These are phyloP conservation scores for Siniperca chuatsi DNA, from an alignment of 2,113 vertebrate genomes.

Conservation along the genomic window DNA sequence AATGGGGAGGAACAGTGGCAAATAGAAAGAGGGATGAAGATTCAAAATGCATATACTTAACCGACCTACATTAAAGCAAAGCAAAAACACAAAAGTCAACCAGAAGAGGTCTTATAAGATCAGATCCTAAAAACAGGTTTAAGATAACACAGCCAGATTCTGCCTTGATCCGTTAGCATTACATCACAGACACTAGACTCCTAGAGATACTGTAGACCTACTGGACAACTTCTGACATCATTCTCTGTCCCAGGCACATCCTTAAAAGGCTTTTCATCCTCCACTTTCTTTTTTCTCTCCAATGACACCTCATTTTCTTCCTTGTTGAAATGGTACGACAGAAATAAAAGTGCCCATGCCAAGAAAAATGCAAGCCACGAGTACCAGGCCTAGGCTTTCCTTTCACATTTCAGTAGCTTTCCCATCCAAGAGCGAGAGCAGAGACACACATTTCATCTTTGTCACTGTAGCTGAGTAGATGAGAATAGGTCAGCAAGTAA, in stretches of 20 bases:
- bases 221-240: conserved; percentile 56
- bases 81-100: conserved; percentile 27
- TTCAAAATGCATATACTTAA: background rate
- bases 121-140: conserved; percentile 48
- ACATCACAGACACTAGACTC: conserved; percentile 52
- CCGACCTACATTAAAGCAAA: conserved; percentile 1
- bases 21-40: background rate
- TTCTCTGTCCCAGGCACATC: conserved; percentile 53
- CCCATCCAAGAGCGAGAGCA: conserved; percentile 32
- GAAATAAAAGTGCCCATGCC: conserved; percentile 54
- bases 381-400: conserved; percentile 37
- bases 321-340: conserved; percentile 46
- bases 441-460: conserved; percentile 31
- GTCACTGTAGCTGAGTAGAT: conserved; percentile 1
- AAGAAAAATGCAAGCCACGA: conserved; percentile 59
- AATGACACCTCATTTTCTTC: conserved; percentile 60
- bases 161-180: conserved; percentile 34
- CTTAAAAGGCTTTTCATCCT: conserved; percentile 76
- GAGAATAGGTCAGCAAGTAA: conserved; percentile 37
- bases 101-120: conserved; percentile 36
- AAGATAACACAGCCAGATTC: conserved; percentile 31
- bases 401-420: conserved; percentile 50
- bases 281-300: conserved; percentile 41
- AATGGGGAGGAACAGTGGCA: background rate
- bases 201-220: conserved; percentile 34